Evolutionary conservation across 2,888 invertebrate genomes (phyloP), one percentile per base, ranked within the genome.

Genomic region (Hydrotaea cyrtoneurina): DNA sequence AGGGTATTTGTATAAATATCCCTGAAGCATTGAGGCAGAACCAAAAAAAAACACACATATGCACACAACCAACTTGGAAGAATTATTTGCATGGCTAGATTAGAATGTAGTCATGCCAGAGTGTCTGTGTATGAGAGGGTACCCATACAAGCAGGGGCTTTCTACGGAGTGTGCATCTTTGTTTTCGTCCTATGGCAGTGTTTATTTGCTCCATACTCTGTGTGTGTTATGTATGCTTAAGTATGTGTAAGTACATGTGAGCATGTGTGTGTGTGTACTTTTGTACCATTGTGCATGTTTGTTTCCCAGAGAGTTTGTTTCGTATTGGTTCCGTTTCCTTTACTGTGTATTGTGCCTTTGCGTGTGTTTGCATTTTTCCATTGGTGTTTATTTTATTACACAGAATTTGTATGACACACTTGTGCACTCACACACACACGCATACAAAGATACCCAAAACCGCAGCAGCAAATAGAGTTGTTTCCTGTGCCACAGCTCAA

Each of bases 311-410:
- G 31, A 36, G 31, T 17, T 15, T 62, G 26, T 26, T 31, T 62
- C 23, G 2, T 62, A 62, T 31, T 31, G 31, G 13, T 31, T 31
- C 62, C 62, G 62, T n/a, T 31, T 62, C 62, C 62, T 31, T 13
- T 23, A 4, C 1, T 53, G 11, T 7, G 59, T 59, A 23, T 31
- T 31, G 62, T 62, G 31, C n/a, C 13, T n/a, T n/a, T 62, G 62
- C 13, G 23, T 26, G 10, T 62, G 62, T 39, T 8, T 31, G 31
- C 15, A 36, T 17, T 39, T 17, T 0, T 7, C n/a, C n/a, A 13
- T 36, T 39, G 31, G 59, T 36, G 64, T 64, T 64, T 64, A 64
- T 64, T 64, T 64, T 64, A 64, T 64, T 64, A 64, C n/a, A 36
- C 31, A 31, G 39, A 31, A 7, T 4, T 2, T 31, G 7, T 15